phyloP scores from a whole-genome alignment of 35 echinoderm and acorn worm species.

The Apostichopus japonicus region DNA sequence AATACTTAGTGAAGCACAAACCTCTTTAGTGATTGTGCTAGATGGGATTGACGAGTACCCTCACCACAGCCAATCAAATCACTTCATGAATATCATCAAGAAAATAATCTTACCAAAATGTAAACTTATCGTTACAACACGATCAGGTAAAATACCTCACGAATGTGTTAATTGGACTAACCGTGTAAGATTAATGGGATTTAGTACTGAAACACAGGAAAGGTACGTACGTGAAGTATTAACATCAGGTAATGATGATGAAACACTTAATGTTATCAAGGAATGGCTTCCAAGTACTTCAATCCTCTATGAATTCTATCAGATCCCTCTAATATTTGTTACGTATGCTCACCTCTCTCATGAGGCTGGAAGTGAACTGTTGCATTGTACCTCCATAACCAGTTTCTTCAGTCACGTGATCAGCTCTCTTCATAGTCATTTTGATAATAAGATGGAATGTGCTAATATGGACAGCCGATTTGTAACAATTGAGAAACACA shows the following conservation, averaged over 20 bases:
- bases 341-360: neutral
- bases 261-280: neutral
- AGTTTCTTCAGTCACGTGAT: too few species aligned
- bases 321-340: neutral
- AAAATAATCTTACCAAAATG: neutral
- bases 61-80: neutral
- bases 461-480: too few species aligned
- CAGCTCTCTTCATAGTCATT: too few species aligned
- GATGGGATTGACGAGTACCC: constrained; percentile 31
- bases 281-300: neutral
- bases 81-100: neutral
- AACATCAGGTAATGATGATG: neutral
- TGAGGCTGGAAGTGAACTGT: neutral
- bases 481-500: too few species aligned
- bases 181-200: neutral
- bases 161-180: neutral
- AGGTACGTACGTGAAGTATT: neutral
- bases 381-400: neutral
- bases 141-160: neutral
- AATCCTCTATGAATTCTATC: neutral
- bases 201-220: neutral
- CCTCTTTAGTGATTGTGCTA: neutral
- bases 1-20: neutral
- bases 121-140: neutral
- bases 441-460: neutral